A percentile compares a stretch with the other conserved stretches of the same genome.
Evolutionary conservation across 2,888 invertebrate species (phyloP).

Genomic region (Magallana nippona): DNA sequence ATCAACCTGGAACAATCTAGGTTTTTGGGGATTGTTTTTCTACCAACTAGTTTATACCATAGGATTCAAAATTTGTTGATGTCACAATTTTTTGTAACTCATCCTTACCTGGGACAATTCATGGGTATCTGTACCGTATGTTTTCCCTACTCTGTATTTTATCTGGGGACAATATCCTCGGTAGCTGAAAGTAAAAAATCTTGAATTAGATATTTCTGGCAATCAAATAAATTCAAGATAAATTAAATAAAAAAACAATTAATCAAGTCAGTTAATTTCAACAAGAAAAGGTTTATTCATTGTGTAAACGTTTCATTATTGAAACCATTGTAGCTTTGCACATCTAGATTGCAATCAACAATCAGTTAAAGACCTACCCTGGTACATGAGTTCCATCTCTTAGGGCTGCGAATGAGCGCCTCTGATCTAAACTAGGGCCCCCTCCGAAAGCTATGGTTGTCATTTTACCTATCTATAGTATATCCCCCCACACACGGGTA

Average conservation of each 20-base stretch:
- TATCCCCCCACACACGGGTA: slow-evolving; percentile 32
- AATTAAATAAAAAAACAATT: too few relatives aligned
- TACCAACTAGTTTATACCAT: too few relatives aligned
- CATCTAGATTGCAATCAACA: slow-evolving; percentile 28
- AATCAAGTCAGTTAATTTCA: too few relatives aligned
- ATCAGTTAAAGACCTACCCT: slow-evolving; percentile 70
- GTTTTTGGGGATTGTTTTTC: too few relatives aligned
- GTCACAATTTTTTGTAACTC: too few relatives aligned
- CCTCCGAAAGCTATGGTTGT: slow-evolving; percentile 77
- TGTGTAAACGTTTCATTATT: slow-evolving; percentile 25
- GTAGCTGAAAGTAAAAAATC: slow-evolving; percentile 71
- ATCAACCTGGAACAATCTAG: too few relatives aligned
- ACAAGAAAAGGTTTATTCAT: background rate
- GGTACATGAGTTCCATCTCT: slow-evolving; percentile 79
- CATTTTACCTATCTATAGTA: slow-evolving; percentile 66
- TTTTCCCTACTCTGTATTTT: slow-evolving; percentile 78
- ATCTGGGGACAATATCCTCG: slow-evolving; percentile 79
- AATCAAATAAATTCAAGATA: too few relatives aligned
- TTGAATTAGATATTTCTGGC: too few relatives aligned
- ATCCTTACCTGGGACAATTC: slow-evolving; percentile 70
- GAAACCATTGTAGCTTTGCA: slow-evolving; percentile 22
- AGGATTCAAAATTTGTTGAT: too few relatives aligned
- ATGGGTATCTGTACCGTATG: slow-evolving; percentile 78
- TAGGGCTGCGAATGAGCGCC: slow-evolving; percentile 75
- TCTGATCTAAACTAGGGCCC: slow-evolving; percentile 77